Evolutionary conservation across 2,888 invertebrate species (phyloP).

Genomic region (Ceratothoa steindachneri): DNA sequence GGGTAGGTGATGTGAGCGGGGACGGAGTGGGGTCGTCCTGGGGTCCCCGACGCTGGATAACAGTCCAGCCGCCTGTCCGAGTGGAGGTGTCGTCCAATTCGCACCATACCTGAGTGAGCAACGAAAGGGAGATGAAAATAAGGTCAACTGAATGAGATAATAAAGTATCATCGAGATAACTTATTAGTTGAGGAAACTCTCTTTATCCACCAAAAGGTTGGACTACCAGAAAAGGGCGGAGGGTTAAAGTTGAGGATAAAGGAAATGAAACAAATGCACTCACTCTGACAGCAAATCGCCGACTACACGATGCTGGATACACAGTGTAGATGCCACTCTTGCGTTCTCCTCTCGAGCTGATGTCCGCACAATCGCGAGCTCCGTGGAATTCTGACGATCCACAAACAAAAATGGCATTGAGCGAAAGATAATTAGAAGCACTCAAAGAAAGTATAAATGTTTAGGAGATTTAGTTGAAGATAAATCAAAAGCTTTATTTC

Average conservation of each 20-base stretch:
- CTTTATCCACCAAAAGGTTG: too few species aligned
- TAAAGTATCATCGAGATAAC: neutral
- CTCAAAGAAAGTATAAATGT: too few species aligned
- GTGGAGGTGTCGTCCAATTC: constrained; percentile 29
- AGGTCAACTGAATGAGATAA: too few species aligned
- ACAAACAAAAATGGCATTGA: too few species aligned
- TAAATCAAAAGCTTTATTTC: too few species aligned
- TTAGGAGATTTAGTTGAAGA: too few species aligned
- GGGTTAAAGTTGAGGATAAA: too few species aligned
- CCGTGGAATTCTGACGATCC: neutral
- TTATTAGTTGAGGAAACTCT: too few species aligned
- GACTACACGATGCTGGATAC: constrained; percentile 35
- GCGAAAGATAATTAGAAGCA: too few species aligned
- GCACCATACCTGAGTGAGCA: constrained; percentile 39
- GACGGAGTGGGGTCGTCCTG: constrained; percentile 13
- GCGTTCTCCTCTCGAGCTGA: constrained; percentile 32
- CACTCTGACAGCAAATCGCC: constrained; percentile 35
- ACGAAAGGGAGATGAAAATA: too few species aligned
- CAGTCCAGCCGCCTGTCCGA: constrained; percentile 30
- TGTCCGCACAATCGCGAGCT: constrained; percentile 36
- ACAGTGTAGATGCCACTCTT: constrained; percentile 38
- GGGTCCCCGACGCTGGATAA: constrained; percentile 34
- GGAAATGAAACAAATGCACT: too few species aligned
- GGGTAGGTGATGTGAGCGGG: neutral
- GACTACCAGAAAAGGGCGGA: too few species aligned